A percentile compares a stretch with the other conserved stretches of the same genome.
These are phyloP conservation scores for Tachina lurida DNA, from an alignment of 2,888 invertebrate species.

Conservation along the genomic window DNA sequence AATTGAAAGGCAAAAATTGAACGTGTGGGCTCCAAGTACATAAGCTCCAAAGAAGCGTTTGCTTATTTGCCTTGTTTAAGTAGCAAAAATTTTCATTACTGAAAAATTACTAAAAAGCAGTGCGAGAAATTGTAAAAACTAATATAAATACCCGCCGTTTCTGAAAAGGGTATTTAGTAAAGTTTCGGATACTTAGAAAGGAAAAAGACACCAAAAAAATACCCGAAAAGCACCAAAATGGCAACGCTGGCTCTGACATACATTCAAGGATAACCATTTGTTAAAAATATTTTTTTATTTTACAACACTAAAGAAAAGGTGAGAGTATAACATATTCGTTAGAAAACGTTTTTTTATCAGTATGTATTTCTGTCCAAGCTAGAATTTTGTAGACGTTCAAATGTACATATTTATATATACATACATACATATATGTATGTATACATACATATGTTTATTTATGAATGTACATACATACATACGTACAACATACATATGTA, in stretches of 20 bases:
- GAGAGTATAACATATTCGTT: neutral
- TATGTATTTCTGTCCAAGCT: neutral
- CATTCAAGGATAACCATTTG: slow-evolving; percentile 43
- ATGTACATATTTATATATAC: neutral
- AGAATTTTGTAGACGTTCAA: neutral
- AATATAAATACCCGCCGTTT: too few species aligned
- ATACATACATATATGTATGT: neutral
- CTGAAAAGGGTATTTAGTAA: too few species aligned
- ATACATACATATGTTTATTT: neutral
- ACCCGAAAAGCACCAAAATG: neutral
- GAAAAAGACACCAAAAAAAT: too few species aligned
- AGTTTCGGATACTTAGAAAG: too few species aligned
- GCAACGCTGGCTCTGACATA: neutral
- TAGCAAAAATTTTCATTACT: too few species aligned
- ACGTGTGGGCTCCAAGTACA: too few species aligned
- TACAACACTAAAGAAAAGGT: slow-evolving; percentile 7
- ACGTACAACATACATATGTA: neutral
- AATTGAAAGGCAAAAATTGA: too few species aligned
- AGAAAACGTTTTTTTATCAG: neutral
- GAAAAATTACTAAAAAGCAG: too few species aligned
- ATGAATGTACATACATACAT: neutral
- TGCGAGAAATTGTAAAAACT: too few species aligned
- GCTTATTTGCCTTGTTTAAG: too few species aligned
- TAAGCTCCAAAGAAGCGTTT: too few species aligned
- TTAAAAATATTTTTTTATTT: slow-evolving; percentile 8